These are phyloP conservation scores for Altica lythri DNA, from an alignment of 2,888 invertebrate genomes.

Conservation along the genomic window DNA sequence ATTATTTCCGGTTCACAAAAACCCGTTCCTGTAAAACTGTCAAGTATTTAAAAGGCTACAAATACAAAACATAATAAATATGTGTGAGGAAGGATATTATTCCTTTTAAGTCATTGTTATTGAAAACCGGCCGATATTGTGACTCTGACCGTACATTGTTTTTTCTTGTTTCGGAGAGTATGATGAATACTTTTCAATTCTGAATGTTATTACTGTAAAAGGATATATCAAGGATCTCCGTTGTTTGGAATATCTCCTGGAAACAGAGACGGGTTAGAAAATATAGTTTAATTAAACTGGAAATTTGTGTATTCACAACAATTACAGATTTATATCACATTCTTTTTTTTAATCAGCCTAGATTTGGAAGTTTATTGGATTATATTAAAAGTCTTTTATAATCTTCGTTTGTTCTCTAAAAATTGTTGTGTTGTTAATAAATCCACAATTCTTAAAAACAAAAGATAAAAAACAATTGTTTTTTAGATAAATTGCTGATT, in stretches of 20 bases:
- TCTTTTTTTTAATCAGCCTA: too few relatives aligned
- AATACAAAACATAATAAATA: constrained; percentile 37
- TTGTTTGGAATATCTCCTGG: constrained; percentile 1
- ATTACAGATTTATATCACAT: too few relatives aligned
- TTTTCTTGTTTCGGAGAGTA: constrained; percentile 36
- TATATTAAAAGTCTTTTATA: too few relatives aligned
- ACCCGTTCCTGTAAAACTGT: constrained; percentile 26
- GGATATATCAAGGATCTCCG: constrained; percentile 34
- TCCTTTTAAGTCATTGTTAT: constrained; percentile 44
- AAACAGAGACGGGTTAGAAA: too few relatives aligned
- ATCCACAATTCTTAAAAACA: too few relatives aligned
- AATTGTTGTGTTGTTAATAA: too few relatives aligned
- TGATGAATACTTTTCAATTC: constrained; percentile 34
- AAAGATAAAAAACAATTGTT: too few relatives aligned
- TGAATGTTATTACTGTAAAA: constrained; percentile 28
- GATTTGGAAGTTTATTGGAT: too few relatives aligned
- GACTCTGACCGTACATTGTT: constrained; percentile 29
- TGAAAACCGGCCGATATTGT: constrained; percentile 39
- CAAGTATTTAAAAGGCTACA: constrained; percentile 21
- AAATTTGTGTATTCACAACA: too few relatives aligned
- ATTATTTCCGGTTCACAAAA: constrained; percentile 8
- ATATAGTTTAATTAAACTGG: too few relatives aligned
- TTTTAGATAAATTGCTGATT: too few relatives aligned
- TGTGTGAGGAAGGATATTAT: constrained; percentile 40
- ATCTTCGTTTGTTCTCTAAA: too few relatives aligned